Evolutionary conservation across 2,888 invertebrate species (phyloP).

Genomic region (Ptychoptera albimana): DNA sequence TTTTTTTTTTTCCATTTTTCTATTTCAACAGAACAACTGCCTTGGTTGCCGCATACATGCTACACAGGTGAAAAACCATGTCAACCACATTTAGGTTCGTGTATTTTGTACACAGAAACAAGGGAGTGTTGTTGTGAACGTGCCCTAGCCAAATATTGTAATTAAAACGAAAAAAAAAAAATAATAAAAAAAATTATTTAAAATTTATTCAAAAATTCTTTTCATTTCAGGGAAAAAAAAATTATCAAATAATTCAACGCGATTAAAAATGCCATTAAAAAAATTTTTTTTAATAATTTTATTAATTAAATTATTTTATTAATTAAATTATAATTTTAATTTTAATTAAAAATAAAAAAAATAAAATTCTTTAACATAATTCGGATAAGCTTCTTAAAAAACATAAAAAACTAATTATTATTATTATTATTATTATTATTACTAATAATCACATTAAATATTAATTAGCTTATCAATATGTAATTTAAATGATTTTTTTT

Average conservation of each 20-base stretch:
- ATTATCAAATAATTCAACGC: neutral
- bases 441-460: too few species aligned
- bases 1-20: neutral
- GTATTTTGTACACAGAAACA: slow-evolving; percentile 24
- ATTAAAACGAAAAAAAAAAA: slow-evolving; percentile 9
- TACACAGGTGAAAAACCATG: slow-evolving; percentile 24
- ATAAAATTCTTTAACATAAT: too few species aligned
- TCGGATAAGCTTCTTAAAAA: too few species aligned
- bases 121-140: slow-evolving; percentile 28
- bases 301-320: too few species aligned
- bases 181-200: neutral
- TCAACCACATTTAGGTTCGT: slow-evolving; percentile 25
- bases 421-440: too few species aligned
- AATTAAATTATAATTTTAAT: too few species aligned
- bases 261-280: too few species aligned
- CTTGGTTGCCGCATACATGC: slow-evolving; percentile 28
- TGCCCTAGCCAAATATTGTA: slow-evolving; percentile 24
- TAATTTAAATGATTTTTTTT: too few species aligned
- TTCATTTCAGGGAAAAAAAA: neutral
- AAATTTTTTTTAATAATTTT: too few species aligned
- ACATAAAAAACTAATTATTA: too few species aligned
- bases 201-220: neutral
- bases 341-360: too few species aligned
- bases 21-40: slow-evolving; percentile 23
- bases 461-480: too few species aligned